A percentile compares a stretch with the other conserved stretches of the same genome.
Conservation (phyloP, 2,113 vertebrate genomes). For the Lophius piscatorius region DNA sequence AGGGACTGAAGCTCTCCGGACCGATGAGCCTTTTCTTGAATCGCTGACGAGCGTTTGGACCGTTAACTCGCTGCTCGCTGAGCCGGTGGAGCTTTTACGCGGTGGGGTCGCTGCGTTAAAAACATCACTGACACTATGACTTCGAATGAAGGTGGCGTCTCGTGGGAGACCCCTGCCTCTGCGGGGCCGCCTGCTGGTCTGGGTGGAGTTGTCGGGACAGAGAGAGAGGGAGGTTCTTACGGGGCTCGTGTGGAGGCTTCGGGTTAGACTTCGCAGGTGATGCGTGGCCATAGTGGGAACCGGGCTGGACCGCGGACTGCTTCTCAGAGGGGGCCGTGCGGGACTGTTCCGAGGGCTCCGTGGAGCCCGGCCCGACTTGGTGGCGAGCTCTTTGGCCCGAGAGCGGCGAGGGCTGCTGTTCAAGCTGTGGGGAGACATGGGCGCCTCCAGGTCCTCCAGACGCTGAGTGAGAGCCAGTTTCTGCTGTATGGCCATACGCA, state of each 20-base stretch:
- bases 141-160: slow-evolving; percentile 73
- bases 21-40: slow-evolving; percentile 14
- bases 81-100: slow-evolving; percentile 38
- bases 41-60: slow-evolving; percentile 27
- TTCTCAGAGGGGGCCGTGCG: slow-evolving; percentile 54
- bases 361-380: slow-evolving; percentile 74
- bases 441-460: slow-evolving; percentile 83
- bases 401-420: slow-evolving; percentile 79
- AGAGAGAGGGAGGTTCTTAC: slow-evolving; percentile 74
- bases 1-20: slow-evolving; percentile 49
- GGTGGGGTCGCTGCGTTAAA: slow-evolving; percentile 28
- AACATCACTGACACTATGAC: slow-evolving; percentile 64
- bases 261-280: slow-evolving; percentile 67
- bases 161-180: slow-evolving; percentile 55
- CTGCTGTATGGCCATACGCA: slow-evolving; percentile 87
- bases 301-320: slow-evolving; percentile 73
- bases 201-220: slow-evolving; percentile 31
- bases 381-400: slow-evolving; percentile 77
- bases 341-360: slow-evolving; percentile 80
- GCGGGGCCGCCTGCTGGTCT: slow-evolving; percentile 7
- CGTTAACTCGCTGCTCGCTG: slow-evolving; percentile 39
- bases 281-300: slow-evolving; percentile 64
- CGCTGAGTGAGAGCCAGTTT: slow-evolving; percentile 83
- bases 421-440: slow-evolving; percentile 75
- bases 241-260: slow-evolving; percentile 80